Evolutionary conservation across 2,113 vertebrate genomes (phyloP).

Genomic region (Miniopterus natalensis): DNA sequence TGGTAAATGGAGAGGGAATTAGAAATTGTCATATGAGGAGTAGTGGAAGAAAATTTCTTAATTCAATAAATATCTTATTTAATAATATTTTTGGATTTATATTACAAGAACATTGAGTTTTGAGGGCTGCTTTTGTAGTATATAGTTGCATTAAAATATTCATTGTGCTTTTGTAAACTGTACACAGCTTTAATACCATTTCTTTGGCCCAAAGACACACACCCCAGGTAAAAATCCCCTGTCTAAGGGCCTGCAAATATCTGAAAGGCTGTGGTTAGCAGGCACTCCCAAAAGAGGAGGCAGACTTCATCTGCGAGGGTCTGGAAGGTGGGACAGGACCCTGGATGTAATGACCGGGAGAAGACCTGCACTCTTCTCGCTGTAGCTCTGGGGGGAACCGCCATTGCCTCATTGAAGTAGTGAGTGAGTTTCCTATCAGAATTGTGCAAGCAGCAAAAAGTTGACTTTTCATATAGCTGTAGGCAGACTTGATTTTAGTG

Average conservation of each 20-base stretch:
- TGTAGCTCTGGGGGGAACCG: neutral
- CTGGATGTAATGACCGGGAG: no score
- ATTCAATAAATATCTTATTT: neutral
- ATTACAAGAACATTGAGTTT: neutral
- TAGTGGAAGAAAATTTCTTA: slow-evolving; percentile 2
- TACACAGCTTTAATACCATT: neutral
- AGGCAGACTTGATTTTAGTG: slow-evolving; percentile 29
- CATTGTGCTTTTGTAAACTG: neutral
- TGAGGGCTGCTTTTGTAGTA: neutral
- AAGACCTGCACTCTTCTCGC: neutral
- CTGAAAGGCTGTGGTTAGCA: neutral
- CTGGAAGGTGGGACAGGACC: neutral
- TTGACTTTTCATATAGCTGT: neutral
- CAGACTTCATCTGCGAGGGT: neutral
- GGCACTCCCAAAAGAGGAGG: neutral
- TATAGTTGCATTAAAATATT: slow-evolving; percentile 22
- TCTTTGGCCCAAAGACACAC: neutral
- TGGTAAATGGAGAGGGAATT: neutral
- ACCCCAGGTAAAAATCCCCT: neutral
- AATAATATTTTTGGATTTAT: neutral
- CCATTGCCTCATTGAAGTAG: neutral
- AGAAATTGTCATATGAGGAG: neutral
- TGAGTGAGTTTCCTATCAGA: neutral
- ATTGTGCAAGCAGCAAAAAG: neutral
- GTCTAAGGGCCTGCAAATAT: neutral